Conservation (phyloP, 53 echinoderm and acorn worm genomes). For the Arbacia lixula region DNA sequence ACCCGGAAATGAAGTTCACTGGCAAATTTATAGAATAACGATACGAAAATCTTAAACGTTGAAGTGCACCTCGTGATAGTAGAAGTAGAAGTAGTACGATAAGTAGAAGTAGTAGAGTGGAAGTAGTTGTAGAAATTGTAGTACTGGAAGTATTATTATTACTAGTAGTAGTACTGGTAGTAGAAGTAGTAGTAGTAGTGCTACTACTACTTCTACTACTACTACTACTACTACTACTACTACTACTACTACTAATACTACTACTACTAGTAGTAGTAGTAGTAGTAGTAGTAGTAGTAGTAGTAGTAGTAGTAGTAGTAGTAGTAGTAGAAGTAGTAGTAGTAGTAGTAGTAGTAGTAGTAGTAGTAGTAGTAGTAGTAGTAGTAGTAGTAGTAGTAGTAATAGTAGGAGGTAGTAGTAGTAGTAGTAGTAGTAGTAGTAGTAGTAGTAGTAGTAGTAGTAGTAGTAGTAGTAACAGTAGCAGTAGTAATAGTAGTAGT, state of each 20-base stretch:
- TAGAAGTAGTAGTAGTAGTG: constrained; percentile 1
- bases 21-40: too few species aligned
- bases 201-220: neutral
- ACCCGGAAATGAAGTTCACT: too few species aligned
- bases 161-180: neutral
- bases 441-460: neutral
- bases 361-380: constrained; percentile 6
- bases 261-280: neutral
- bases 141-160: neutral
- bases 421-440: neutral
- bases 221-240: neutral
- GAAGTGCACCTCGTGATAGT: neutral
- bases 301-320: constrained; percentile 28
- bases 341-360: constrained; percentile 34
- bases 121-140: neutral
- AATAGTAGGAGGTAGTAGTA: neutral
- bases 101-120: constrained; percentile 5
- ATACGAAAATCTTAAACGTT: too few species aligned
- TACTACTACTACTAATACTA: neutral
- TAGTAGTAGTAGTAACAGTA: neutral
- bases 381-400: constrained; percentile 26
- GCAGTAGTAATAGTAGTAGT: constrained; percentile 5
- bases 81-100: neutral
- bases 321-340: constrained; percentile 27
- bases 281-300: constrained; percentile 10